These are phyloP conservation scores for Tiliacea aurago DNA, from an alignment of 2,888 invertebrate genomes.

Conservation along the genomic window DNA sequence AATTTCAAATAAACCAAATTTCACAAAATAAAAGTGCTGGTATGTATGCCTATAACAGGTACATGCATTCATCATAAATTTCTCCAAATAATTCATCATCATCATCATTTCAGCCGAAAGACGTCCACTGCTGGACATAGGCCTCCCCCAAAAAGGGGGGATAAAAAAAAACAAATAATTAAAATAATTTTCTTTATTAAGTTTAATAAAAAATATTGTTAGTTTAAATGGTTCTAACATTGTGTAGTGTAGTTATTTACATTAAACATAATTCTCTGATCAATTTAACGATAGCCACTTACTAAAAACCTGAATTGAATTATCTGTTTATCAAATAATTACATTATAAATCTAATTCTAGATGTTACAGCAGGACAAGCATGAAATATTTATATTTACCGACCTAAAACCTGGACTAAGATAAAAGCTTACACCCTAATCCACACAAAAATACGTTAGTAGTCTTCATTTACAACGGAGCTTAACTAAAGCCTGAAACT, in stretches of 20 bases:
- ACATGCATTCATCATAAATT: neutral
- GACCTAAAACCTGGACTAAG: conserved; percentile 17
- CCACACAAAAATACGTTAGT: conserved; percentile 34
- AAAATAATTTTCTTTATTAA: too few species aligned
- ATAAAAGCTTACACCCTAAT: conserved; percentile 34
- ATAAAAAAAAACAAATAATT: too few species aligned
- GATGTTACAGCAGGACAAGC: conserved; percentile 23
- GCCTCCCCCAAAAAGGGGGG: too few species aligned
- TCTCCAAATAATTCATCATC: too few species aligned
- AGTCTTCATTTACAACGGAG: conserved; percentile 26
- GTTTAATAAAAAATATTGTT: neutral
- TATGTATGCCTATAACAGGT: too few species aligned
- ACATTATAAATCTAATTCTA: conserved; percentile 14
- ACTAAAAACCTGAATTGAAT: neutral
- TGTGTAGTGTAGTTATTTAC: too few species aligned
- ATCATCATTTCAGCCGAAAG: too few species aligned
- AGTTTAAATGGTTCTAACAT: neutral
- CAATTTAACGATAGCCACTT: conserved; percentile 2
- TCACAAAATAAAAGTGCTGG: too few species aligned
- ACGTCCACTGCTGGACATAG: too few species aligned
- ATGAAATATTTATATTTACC: conserved; percentile 37
- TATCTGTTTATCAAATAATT: conserved; percentile 10
- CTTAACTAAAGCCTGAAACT: conserved; percentile 24
- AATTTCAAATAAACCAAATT: too few species aligned
- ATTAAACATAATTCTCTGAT: neutral